Percentiles rank a stretch among this genome's conserved stretches.
Conservation (phyloP, 1,140 invertebrate species). For the Lutraria rhynchaena region DNA sequence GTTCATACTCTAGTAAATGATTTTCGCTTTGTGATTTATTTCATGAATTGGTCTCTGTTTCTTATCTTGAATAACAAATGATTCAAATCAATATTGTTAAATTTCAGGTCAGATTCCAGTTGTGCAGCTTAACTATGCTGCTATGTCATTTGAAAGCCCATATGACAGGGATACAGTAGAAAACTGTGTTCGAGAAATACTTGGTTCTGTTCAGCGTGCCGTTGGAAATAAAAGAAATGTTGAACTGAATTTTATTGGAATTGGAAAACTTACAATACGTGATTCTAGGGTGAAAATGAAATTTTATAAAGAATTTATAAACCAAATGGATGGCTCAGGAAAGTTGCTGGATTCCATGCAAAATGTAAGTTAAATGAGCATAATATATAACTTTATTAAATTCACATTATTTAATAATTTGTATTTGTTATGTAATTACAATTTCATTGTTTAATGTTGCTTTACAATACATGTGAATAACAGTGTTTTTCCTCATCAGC, state of each 20-base stretch:
- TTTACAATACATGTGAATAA: too few species aligned
- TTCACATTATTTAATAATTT: too few species aligned
- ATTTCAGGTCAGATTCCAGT: conserved; percentile 79
- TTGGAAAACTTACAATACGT: conserved; percentile 80
- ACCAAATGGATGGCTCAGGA: conserved; percentile 80
- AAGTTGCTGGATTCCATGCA: conserved; percentile 78
- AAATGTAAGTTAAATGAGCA: conserved; percentile 82
- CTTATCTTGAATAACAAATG: too few species aligned
- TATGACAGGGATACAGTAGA: conserved; percentile 81
- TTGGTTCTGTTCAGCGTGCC: conserved; percentile 74
- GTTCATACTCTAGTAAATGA: too few species aligned
- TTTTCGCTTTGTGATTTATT: not conserved
- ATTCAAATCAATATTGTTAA: too few species aligned
- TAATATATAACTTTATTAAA: too few species aligned
- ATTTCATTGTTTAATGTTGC: too few species aligned
- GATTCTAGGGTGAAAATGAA: conserved; percentile 81
- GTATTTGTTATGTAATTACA: too few species aligned
- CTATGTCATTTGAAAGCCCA: conserved; percentile 79
- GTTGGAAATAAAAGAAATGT: conserved; percentile 77
- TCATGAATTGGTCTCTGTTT: not conserved
- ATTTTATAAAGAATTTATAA: conserved; percentile 82
- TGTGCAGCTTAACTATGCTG: conserved; percentile 79
- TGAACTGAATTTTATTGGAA: conserved; percentile 79
- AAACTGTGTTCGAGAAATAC: conserved; percentile 80
- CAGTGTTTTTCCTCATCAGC: too few species aligned